Evolutionary conservation across 2,797 vertebrate species (phyloP).

Genomic region (Notolabrus celidotus): DNA sequence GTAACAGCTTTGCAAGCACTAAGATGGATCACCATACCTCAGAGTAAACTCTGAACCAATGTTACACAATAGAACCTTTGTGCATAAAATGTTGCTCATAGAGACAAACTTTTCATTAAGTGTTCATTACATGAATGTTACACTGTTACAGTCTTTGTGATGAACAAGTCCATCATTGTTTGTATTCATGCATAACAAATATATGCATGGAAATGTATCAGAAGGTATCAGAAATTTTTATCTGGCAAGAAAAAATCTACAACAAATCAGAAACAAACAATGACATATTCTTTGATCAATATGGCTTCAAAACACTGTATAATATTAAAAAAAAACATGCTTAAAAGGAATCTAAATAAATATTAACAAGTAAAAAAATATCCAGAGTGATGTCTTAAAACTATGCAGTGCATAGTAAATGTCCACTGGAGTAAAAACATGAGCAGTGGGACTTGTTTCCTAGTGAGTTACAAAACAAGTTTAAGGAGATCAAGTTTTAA

Average conservation of each 20-base stretch:
- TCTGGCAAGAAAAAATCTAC: conserved; percentile 17
- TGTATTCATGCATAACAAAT: conserved; percentile 30
- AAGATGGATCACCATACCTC: background rate
- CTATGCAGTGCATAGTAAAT: background rate
- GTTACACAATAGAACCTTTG: conserved; percentile 25
- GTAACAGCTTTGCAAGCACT: conserved; percentile 20
- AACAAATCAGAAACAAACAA: conserved; percentile 23
- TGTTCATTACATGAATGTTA: conserved; percentile 17
- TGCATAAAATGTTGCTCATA: conserved; percentile 22
- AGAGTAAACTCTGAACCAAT: conserved; percentile 13
- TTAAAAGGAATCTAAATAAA: conserved; percentile 36
- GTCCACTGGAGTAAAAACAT: conserved; percentile 35
- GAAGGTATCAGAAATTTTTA: conserved; percentile 4
- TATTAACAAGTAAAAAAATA: conserved; percentile 36
- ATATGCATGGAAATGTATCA: conserved; percentile 21
- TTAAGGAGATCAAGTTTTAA: conserved; percentile 37
- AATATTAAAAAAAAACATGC: conserved; percentile 4
- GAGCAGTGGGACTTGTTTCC: conserved; percentile 42
- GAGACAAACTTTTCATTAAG: background rate
- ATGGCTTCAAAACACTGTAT: conserved; percentile 56
- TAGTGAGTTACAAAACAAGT: conserved; percentile 46
- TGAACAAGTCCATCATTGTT: conserved; percentile 32
- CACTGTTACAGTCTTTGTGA: background rate
- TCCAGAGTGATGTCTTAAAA: conserved; percentile 18
- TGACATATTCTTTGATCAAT: conserved; percentile 44